These are phyloP conservation scores for Periplaneta americana DNA, from an alignment of 1,140 invertebrate species.

Conservation along the genomic window DNA sequence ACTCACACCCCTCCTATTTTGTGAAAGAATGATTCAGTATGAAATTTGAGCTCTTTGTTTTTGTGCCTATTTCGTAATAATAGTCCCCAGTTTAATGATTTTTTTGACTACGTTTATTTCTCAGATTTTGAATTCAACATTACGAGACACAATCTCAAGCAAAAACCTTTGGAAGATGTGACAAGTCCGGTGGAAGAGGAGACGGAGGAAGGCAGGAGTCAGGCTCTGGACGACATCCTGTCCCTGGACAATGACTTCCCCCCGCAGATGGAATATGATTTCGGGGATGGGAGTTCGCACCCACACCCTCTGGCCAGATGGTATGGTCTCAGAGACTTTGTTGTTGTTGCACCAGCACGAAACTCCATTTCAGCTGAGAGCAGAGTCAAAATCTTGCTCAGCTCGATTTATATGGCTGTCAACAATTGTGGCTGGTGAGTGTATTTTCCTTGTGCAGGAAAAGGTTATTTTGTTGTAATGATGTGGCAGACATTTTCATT, in stretches of 20 bases:
- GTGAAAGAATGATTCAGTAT: too few relatives aligned
- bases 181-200: conserved; percentile 24
- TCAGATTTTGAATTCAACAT: conserved; percentile 55
- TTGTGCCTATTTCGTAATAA: too few relatives aligned
- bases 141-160: conserved; percentile 34
- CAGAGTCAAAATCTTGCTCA: conserved; percentile 76
- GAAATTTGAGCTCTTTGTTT: too few relatives aligned
- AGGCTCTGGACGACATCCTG: conserved; percentile 54
- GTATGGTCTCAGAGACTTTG: conserved; percentile 80
- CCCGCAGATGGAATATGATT: conserved; percentile 9
- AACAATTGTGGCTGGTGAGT: conserved; percentile 69
- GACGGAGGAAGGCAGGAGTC: conserved; percentile 31
- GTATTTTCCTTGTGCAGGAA: conserved; percentile 3
- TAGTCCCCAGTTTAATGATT: too few relatives aligned
- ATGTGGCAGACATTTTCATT: too few relatives aligned
- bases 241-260: conserved; percentile 60
- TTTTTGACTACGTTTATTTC: conserved; percentile 29
- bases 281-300: conserved; percentile 37
- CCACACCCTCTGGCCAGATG: conserved; percentile 50
- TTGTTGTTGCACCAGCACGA: conserved; percentile 63
- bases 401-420: conserved; percentile 77
- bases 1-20: too few relatives aligned
- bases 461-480: too few relatives aligned
- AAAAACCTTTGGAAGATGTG: conserved; percentile 12
- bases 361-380: conserved; percentile 65